A percentile compares a stretch with the other conserved stretches of the same genome.
Conservation (phyloP, 2,797 vertebrate species). For the Hemibagrus guttatus region DNA sequence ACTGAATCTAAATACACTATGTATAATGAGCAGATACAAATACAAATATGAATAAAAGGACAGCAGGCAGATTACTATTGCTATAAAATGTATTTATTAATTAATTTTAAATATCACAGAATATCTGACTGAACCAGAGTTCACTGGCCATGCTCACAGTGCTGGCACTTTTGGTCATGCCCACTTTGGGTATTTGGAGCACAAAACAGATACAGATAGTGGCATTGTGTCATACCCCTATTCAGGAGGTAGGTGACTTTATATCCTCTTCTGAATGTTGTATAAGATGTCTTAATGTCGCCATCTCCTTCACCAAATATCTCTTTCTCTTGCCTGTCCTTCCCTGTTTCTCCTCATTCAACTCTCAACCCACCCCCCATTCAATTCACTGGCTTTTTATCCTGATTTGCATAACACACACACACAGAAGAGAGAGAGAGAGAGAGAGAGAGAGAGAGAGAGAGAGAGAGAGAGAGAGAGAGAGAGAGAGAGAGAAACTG, state of each 20-base stretch:
- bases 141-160: neutral
- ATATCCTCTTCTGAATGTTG: conserved; percentile 58
- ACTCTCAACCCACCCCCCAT: conserved; percentile 13
- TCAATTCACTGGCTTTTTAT: neutral
- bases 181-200: neutral
- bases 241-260: conserved; percentile 68
- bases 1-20: neutral
- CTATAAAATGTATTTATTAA: neutral
- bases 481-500: too few relatives aligned
- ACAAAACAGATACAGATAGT: neutral
- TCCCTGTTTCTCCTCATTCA: conserved; percentile 6
- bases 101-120: neutral
- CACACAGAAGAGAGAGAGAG: neutral
- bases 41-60: too few relatives aligned
- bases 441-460: too few relatives aligned
- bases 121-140: neutral
- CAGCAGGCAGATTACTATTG: neutral
- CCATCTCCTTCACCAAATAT: conserved; percentile 17
- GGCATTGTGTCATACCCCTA: conserved; percentile 37
- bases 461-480: too few relatives aligned
- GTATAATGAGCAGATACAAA: neutral
- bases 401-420: neutral
- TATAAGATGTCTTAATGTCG: conserved; percentile 61
- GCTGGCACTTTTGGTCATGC: neutral
- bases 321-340: conserved; percentile 31